Percentiles rank a stretch among this genome's conserved stretches.
Conservation (phyloP, 2,888 invertebrate species). For the Philopedon plagiatum region DNA sequence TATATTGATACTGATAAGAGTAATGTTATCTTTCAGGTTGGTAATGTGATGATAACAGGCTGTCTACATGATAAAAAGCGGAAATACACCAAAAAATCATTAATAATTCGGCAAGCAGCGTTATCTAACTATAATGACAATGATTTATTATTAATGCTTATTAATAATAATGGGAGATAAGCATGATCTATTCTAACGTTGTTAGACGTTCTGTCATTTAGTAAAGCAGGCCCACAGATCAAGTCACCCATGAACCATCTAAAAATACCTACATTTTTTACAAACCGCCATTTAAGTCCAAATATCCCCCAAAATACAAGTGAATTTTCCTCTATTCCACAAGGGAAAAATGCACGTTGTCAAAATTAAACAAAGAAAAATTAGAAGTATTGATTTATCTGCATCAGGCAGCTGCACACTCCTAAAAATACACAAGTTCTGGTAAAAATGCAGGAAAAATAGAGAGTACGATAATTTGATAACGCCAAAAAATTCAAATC, state of each 20-base stretch:
- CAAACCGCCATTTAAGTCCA: constrained; percentile 14
- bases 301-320: constrained; percentile 13
- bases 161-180: background rate
- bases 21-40: background rate
- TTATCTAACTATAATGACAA: constrained; percentile 14
- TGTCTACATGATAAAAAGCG: constrained; percentile 10
- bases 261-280: constrained; percentile 23
- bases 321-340: constrained; percentile 12
- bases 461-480: background rate
- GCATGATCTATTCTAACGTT: constrained; percentile 10
- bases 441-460: constrained; percentile 51
- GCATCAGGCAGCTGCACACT: constrained; percentile 31
- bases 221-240: constrained; percentile 3
- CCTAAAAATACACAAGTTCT: constrained; percentile 24
- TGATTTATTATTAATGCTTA: constrained; percentile 18
- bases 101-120: constrained; percentile 2
- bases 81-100: background rate
- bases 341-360: constrained; percentile 16
- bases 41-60: constrained; percentile 14
- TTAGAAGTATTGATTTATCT: constrained; percentile 47
- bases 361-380: constrained; percentile 45
- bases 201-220: background rate
- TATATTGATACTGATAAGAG: too few species aligned
- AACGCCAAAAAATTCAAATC: background rate
- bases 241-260: constrained; percentile 2